These are phyloP conservation scores for Hermetia illucens DNA, from an alignment of 1,140 invertebrate species.

Conservation along the genomic window DNA sequence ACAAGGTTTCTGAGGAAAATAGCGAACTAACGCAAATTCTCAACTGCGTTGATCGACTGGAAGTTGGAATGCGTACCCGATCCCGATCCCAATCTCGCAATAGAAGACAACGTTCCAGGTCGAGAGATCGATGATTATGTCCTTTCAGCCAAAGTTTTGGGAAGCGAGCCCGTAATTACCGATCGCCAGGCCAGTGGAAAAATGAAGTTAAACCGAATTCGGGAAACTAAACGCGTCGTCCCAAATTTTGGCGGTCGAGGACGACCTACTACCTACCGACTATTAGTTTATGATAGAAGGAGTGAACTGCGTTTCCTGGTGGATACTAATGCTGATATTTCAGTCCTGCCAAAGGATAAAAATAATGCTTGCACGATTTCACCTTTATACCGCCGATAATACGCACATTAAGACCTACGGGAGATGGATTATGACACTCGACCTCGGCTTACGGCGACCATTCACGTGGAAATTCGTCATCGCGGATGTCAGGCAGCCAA, in stretches of 20 bases:
- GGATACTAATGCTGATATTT: conserved; percentile 22
- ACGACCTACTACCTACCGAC: conserved; percentile 3
- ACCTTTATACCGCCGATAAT: conserved; percentile 11
- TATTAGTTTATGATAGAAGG: conserved; percentile 12
- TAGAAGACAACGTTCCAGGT: too few species aligned
- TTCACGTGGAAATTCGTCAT: conserved; percentile 19
- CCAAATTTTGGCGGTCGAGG: neutral
- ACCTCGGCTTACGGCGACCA: conserved; percentile 12
- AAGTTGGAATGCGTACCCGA: too few species aligned
- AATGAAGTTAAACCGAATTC: neutral
- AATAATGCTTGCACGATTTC: neutral
- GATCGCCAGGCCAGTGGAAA: too few species aligned
- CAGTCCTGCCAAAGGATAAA: conserved; percentile 11
- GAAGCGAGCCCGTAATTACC: too few species aligned
- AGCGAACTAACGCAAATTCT: too few species aligned
- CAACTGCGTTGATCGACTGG: too few species aligned
- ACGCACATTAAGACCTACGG: conserved; percentile 13
- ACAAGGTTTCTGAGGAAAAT: too few species aligned
- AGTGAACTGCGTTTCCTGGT: conserved; percentile 12
- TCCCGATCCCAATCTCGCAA: too few species aligned
- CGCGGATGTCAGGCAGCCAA: conserved; percentile 18
- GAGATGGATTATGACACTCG: conserved; percentile 7
- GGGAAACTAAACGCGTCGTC: neutral
- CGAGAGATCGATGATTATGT: too few species aligned
- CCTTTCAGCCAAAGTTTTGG: too few species aligned